Evolutionary conservation across 2,113 vertebrate genomes (phyloP).

Genomic region (Antennarius striatus): DNA sequence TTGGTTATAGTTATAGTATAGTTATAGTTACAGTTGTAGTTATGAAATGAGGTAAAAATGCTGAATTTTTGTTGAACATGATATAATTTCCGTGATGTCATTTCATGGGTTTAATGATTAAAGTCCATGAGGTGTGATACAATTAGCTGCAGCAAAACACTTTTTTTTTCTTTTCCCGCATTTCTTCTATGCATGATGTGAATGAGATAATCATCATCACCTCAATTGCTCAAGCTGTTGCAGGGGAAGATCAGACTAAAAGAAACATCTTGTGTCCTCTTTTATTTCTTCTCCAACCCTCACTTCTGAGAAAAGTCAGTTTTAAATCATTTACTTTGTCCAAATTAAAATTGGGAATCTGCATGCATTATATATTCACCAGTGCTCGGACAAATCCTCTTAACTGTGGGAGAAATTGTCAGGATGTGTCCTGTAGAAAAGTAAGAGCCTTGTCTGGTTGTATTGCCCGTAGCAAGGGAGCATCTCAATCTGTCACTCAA

Average conservation of each 20-base stretch:
- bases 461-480: slow-evolving; percentile 73
- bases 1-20: no score
- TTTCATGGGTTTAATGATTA: no score
- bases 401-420: slow-evolving; percentile 83
- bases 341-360: slow-evolving; percentile 80
- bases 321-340: slow-evolving; percentile 85
- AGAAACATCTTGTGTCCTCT: slow-evolving; percentile 44
- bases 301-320: slow-evolving; percentile 67
- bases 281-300: not conserved
- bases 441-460: slow-evolving; percentile 72
- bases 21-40: no score
- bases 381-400: slow-evolving; percentile 80
- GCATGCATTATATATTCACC: slow-evolving; percentile 84
- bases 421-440: slow-evolving; percentile 69
- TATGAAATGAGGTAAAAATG: no score
- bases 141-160: not conserved
- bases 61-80: no score
- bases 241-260: slow-evolving; percentile 9
- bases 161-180: not conserved
- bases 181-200: not conserved
- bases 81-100: no score
- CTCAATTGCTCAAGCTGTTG: slow-evolving; percentile 2
- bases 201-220: not conserved
- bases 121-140: no score
- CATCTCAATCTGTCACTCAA: slow-evolving; percentile 76